Conservation (phyloP, 1,140 invertebrate species). For the Meloidogyne floridensis region DNA sequence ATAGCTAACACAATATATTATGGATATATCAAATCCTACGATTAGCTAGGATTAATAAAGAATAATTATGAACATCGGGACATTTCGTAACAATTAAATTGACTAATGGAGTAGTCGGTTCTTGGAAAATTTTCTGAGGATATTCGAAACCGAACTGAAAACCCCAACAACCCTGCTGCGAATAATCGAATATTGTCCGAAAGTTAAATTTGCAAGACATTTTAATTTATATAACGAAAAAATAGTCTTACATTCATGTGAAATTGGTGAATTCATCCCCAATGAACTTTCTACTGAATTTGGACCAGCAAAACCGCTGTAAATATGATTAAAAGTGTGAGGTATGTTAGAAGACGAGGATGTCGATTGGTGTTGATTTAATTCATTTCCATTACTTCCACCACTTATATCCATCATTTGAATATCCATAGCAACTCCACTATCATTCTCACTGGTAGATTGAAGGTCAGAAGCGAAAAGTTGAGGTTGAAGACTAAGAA, state of each 20-base stretch:
- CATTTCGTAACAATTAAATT: too few relatives aligned
- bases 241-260: neutral
- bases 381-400: neutral
- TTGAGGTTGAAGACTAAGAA: constrained; percentile 12
- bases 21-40: too few relatives aligned
- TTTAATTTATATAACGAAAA: too few relatives aligned
- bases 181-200: too few relatives aligned
- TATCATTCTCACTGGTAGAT: neutral
- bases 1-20: too few relatives aligned
- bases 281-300: neutral
- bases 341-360: neutral
- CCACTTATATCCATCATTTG: constrained; percentile 28
- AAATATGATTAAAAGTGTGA: neutral
- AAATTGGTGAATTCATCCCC: neutral
- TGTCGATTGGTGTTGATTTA: neutral
- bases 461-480: neutral
- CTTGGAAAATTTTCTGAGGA: too few relatives aligned
- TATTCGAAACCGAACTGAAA: too few relatives aligned
- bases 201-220: too few relatives aligned
- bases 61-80: too few relatives aligned
- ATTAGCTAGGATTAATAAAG: too few relatives aligned
- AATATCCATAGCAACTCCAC: neutral
- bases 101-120: too few relatives aligned
- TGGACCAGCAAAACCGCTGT: neutral
- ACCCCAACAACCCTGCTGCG: too few relatives aligned